phyloP scores from a whole-genome alignment of 2,113 vertebrate genomes.

The Channa argus region DNA sequence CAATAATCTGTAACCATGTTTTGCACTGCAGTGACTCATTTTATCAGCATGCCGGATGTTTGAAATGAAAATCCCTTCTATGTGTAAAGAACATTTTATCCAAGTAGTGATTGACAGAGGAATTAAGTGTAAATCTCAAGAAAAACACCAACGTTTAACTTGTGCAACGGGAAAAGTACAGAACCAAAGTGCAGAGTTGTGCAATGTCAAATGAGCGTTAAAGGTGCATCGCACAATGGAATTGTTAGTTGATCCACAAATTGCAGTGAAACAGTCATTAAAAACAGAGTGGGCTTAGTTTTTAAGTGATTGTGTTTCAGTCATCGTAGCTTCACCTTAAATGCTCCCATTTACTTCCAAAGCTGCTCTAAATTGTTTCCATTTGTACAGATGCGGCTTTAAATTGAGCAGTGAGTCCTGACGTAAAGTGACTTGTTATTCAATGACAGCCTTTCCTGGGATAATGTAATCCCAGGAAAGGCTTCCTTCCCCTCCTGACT shows the following conservation, averaged over 20 bases:
- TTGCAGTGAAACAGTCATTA: not conserved
- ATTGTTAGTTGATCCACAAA: not conserved
- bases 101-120: not conserved
- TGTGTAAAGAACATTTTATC: slow-evolving; percentile 4
- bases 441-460: not conserved
- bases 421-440: slow-evolving; percentile 49
- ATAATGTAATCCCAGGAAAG: slow-evolving; percentile 69
- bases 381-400: too few species aligned
- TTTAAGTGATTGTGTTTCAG: not conserved
- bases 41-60: slow-evolving; percentile 22
- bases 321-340: not conserved
- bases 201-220: not conserved
- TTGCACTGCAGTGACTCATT: slow-evolving; percentile 37
- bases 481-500: slow-evolving; percentile 76
- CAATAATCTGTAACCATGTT: slow-evolving; percentile 40
- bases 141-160: not conserved
- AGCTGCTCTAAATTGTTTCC: too few species aligned
- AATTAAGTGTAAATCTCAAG: not conserved
- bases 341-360: not conserved
- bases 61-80: slow-evolving; percentile 12
- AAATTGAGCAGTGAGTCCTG: not conserved
- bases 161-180: not conserved
- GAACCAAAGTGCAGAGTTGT: too few species aligned
- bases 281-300: too few species aligned
- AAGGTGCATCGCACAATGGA: not conserved